A percentile compares a stretch with the other conserved stretches of the same genome.
These are phyloP conservation scores for Tinea trinotella DNA, from an alignment of 2,888 invertebrate genomes.

Conservation along the genomic window DNA sequence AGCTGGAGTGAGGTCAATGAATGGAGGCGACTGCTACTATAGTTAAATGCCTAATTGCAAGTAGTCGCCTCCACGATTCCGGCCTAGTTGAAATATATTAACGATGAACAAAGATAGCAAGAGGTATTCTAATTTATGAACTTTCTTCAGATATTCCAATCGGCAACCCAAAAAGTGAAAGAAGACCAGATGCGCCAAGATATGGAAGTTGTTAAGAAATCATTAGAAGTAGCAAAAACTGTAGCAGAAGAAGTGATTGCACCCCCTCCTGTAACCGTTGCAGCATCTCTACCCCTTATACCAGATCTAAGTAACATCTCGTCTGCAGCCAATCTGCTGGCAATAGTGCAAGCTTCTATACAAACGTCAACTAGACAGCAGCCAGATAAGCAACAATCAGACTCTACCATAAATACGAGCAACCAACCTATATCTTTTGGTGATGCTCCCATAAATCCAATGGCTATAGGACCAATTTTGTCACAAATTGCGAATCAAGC, in stretches of 20 bases:
- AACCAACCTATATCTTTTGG: conserved; percentile 53
- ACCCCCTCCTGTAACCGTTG: conserved; percentile 19
- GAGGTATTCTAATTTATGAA: too few relatives aligned
- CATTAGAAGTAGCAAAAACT: conserved; percentile 43
- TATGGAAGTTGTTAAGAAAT: conserved; percentile 69
- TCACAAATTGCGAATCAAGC: too few relatives aligned
- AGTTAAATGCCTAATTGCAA: too few relatives aligned
- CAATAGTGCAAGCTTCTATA: conserved; percentile 54
- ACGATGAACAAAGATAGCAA: too few relatives aligned
- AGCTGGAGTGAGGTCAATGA: too few relatives aligned
- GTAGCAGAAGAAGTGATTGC: conserved; percentile 20
- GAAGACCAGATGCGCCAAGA: conserved; percentile 73
- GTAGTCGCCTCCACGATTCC: too few relatives aligned
- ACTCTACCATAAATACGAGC: conserved; percentile 31
- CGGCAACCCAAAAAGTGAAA: conserved; percentile 80
- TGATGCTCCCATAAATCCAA: conserved; percentile 33
- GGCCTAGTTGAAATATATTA: too few relatives aligned
- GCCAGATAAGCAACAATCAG: not conserved
- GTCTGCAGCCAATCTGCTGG: conserved; percentile 44
- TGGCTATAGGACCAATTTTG: too few relatives aligned
- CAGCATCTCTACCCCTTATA: conserved; percentile 21
- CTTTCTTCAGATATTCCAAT: conserved; percentile 77
- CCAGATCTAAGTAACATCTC: conserved; percentile 14
- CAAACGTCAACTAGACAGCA: not conserved
- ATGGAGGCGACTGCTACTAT: too few relatives aligned